Evolutionary conservation across 2,888 invertebrate genomes (phyloP).

Genomic region (Sarcophaga caerulescens): DNA sequence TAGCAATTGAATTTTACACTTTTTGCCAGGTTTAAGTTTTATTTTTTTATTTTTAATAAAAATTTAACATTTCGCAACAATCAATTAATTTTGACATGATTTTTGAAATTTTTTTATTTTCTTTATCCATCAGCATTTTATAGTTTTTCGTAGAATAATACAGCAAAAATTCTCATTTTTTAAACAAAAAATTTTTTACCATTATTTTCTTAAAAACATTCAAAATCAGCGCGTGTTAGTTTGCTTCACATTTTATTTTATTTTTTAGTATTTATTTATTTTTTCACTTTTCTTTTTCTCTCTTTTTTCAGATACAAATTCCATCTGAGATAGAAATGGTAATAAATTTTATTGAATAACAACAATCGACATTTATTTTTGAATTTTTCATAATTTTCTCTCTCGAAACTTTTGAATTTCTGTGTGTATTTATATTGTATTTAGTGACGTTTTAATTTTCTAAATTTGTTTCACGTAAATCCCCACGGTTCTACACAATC

Average conservation of each 20-base stretch:
- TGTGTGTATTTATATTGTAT: neutral
- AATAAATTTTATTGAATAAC: slow-evolving; percentile 52
- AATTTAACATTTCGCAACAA: slow-evolving; percentile 55
- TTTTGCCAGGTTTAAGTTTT: slow-evolving; percentile 19
- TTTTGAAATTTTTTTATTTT: slow-evolving; percentile 2
- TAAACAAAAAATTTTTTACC: neutral
- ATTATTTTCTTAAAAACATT: slow-evolving; percentile 18
- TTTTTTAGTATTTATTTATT: neutral
- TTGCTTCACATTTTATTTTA: neutral
- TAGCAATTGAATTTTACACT: slow-evolving; percentile 50
- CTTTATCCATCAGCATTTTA: too few relatives aligned
- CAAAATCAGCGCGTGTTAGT: slow-evolving; percentile 3
- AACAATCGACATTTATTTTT: slow-evolving; percentile 59
- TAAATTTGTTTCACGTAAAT: slow-evolving; percentile 8
- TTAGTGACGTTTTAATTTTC: slow-evolving; percentile 26
- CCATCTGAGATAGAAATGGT: slow-evolving; percentile 39
- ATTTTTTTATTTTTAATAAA: neutral
- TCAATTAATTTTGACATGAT: slow-evolving; percentile 53
- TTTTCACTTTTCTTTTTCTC: slow-evolving; percentile 7
- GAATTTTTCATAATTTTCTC: slow-evolving; percentile 13
- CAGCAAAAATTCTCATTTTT: too few relatives aligned
- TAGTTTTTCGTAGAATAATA: too few relatives aligned
- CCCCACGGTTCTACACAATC: slow-evolving; percentile 1
- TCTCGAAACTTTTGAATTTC: too few relatives aligned
- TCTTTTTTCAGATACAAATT: neutral